Evolutionary conservation across 2,888 invertebrate species (phyloP), one percentile per base, ranked within the genome.

Genomic region (Stramonita haemastoma): DNA sequence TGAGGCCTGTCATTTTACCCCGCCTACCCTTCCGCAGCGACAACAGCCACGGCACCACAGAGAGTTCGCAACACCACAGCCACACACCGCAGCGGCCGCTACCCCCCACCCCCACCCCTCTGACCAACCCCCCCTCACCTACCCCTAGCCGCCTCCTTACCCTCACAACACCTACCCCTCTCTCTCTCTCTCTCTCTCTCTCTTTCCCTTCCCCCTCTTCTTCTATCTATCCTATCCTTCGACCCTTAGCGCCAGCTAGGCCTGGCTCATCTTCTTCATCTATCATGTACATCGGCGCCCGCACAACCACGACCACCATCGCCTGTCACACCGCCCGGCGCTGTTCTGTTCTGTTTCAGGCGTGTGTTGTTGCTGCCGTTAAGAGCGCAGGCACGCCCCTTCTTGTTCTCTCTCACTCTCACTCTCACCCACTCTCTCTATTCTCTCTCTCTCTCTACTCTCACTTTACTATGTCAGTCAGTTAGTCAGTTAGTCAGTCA

Each of bases 281-380:
- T 73, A 73, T 73, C 73, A 73, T 73, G 73, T 11, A 73, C 73
- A n/a, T 73, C 73, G 73, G 73, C 73, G 73, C 73, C 73, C 73
- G 73, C 73, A 73, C 73, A 73, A 73, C 73, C 73, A 73, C 73
- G n/a, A 73, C 73, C 22, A 73, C 73, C 26, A 11, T n/a, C n/a
- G 5, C 73, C n/a, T n/a, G 73, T 73, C n/a, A n/a, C 11, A 22
- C 11, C 4, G 60, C 22, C 60, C 60, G 60, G 60, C 60, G 60
- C 60, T 60, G 60, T 60, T 15, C 1, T 60, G 15, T 60, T 66
- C 19, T 19, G 60, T 60, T 60, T 19, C 60, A 19, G 66, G 19
- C 66, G 19, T 66, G 60, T 26, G 22, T 66, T 66, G 19, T 66
- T 5, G 66, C 66, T 66, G 73, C 73, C 13, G 26, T 8, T 26